Evolutionary conservation across 2,113 vertebrate species (phyloP), one percentile per base, ranked within the genome.

Genomic region (Calcarius ornatus): DNA sequence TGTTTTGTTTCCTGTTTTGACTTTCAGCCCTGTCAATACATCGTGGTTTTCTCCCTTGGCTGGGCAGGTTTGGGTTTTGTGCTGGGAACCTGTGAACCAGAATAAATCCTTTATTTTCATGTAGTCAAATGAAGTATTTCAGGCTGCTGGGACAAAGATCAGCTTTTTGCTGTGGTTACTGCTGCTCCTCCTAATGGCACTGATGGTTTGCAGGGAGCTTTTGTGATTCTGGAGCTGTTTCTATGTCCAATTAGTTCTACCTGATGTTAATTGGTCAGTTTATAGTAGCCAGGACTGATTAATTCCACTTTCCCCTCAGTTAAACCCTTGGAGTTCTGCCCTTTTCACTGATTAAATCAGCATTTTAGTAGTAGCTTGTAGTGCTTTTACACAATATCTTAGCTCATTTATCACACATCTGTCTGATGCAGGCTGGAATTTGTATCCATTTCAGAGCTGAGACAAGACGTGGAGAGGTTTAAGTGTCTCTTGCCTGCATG

Each of bases 321-420:
- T 61, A 42, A 57, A 71, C 60, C 40, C 15, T 30, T 56, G 37
- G 28, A 61, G n/a, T 81, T 51, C 48, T 65, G 40, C 71, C 65
- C 78, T 87, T 94, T 42, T 37, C 28, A n/a, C 48, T 69, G 75
- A 88, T 93, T 71, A 94, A 93, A 90, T 70, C 85, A 80, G 37
- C 53, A 53, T 71, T 45, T 64, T 21, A 69, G 53, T 19, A 28
- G 71, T 38, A 40, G 50, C 18, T 81, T 57, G 28, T 25, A 31
- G n/a, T 59, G 53, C 64, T 89, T 84, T 9, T 61, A 37, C 45
- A 45, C 45, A 54, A 24, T 9, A 28, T 63, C 38, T 81, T 7
- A 33, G 69, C 37, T 87, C 24, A 33, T 90, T 73, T 85, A 30
- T 90, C 79, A 72, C 37, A 31, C 38, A 20, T 33, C 35, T 84